A percentile compares a stretch with the other conserved stretches of the same genome.
phyloP scores from a whole-genome alignment of 2,888 invertebrate species.

The Cancer borealis region DNA sequence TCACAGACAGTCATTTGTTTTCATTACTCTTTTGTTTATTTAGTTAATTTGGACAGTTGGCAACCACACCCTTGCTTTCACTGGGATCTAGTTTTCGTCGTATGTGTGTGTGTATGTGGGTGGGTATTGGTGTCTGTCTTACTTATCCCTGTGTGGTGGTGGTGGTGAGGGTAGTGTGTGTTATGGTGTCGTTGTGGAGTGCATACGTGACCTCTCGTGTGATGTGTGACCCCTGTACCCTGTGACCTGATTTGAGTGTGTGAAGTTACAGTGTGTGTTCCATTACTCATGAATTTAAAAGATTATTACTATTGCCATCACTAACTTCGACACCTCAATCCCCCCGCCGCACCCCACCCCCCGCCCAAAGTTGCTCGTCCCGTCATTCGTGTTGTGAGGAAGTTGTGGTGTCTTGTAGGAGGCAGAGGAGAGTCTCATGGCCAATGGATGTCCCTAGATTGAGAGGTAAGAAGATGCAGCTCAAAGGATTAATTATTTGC shows the following conservation, averaged over 20 bases:
- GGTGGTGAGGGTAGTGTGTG: too few species aligned
- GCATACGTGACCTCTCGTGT: neutral
- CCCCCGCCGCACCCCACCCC: neutral
- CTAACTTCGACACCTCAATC: neutral
- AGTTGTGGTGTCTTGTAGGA: neutral
- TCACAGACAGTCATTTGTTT: neutral
- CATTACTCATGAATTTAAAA: neutral
- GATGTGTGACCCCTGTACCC: neutral
- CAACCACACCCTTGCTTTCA: neutral
- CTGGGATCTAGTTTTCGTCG: neutral
- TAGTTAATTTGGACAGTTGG: neutral
- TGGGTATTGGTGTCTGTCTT: too few species aligned
- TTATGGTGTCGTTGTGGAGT: neutral
- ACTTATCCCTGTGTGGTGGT: too few species aligned
- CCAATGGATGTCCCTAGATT: neutral
- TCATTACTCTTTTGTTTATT: neutral
- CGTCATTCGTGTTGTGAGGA: neutral
- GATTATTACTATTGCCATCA: neutral
- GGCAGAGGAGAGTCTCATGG: neutral
- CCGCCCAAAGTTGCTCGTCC: neutral
- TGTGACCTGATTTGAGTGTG: too few species aligned
- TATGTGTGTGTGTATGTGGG: too few species aligned
- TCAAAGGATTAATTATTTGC: neutral
- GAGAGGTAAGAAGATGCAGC: neutral
- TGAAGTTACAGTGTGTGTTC: neutral